These are phyloP conservation scores for Entomobrya proxima DNA, from an alignment of 2,888 invertebrate species.

Conservation along the genomic window DNA sequence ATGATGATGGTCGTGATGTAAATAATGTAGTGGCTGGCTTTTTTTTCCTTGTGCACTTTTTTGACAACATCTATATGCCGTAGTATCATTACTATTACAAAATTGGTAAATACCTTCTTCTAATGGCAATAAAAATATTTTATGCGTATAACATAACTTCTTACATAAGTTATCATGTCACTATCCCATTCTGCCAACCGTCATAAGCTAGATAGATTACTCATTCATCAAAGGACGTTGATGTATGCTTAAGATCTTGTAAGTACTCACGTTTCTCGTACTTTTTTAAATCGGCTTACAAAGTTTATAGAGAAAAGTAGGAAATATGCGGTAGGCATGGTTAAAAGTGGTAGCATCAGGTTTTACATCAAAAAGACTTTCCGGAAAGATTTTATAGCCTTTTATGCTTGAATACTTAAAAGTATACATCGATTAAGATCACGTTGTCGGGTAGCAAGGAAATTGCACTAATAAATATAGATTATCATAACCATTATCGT, in stretches of 20 bases:
- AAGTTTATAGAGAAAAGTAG: not conserved
- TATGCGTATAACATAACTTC: too few species aligned
- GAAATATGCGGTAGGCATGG: not conserved
- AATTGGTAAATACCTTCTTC: too few species aligned
- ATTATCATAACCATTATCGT: too few species aligned
- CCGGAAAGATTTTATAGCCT: too few species aligned
- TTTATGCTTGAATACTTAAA: too few species aligned
- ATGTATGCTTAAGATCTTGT: not conserved
- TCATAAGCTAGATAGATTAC: constrained; percentile 21
- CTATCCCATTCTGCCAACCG: not conserved
- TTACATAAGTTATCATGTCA: not conserved
- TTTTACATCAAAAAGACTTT: too few species aligned
- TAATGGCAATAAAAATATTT: too few species aligned
- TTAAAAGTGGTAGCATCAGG: too few species aligned
- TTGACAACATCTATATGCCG: not conserved
- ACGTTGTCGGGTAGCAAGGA: too few species aligned
- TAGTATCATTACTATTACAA: too few species aligned
- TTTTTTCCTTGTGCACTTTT: not conserved
- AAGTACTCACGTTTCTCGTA: not conserved
- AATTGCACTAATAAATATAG: too few species aligned
- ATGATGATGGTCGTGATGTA: not conserved
- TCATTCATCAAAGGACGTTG: not conserved
- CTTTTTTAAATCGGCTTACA: not conserved
- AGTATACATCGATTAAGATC: too few species aligned
- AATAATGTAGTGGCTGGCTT: not conserved